Percentiles rank a stretch among this genome's conserved stretches.
phyloP scores from a whole-genome alignment of 2,797 vertebrate genomes.

The Sebastiscus albofasciatus region DNA sequence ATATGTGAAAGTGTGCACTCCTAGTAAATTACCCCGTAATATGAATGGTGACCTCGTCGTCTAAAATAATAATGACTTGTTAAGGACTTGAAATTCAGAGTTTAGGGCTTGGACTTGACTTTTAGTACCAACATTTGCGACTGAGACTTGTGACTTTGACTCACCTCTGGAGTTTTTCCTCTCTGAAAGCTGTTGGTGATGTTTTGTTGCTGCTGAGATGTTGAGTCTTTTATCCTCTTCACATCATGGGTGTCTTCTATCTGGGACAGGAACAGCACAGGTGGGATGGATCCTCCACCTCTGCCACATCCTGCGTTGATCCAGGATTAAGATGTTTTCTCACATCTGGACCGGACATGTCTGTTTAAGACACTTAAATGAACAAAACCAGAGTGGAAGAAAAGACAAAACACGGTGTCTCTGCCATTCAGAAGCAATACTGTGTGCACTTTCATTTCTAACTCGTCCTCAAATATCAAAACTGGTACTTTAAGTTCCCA shows the following conservation, averaged over 20 bases:
- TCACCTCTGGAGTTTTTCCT: neutral
- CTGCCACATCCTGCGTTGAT: neutral
- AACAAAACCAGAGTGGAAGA: neutral
- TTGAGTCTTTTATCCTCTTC: neutral
- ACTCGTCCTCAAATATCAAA: neutral
- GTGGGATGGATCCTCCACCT: neutral
- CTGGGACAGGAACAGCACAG: neutral
- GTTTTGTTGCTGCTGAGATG: neutral
- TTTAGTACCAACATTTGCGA: neutral
- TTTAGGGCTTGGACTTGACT: neutral
- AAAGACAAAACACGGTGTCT: slow-evolving; percentile 2
- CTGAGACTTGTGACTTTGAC: neutral
- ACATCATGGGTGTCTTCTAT: neutral
- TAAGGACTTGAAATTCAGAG: neutral
- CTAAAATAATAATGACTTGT: neutral
- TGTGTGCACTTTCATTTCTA: slow-evolving; percentile 15
- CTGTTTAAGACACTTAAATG: neutral
- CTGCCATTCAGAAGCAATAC: slow-evolving; percentile 42
- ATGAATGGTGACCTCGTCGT: neutral
- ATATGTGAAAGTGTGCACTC: neutral
- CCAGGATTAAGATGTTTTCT: neutral
- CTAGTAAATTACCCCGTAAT: neutral
- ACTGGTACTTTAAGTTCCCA: neutral
- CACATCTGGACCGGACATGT: neutral
- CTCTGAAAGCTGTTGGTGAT: neutral